Base-by-base conservation (phyloP, 2,113 vertebrate species). In the Xenus cinereus region DNA sequence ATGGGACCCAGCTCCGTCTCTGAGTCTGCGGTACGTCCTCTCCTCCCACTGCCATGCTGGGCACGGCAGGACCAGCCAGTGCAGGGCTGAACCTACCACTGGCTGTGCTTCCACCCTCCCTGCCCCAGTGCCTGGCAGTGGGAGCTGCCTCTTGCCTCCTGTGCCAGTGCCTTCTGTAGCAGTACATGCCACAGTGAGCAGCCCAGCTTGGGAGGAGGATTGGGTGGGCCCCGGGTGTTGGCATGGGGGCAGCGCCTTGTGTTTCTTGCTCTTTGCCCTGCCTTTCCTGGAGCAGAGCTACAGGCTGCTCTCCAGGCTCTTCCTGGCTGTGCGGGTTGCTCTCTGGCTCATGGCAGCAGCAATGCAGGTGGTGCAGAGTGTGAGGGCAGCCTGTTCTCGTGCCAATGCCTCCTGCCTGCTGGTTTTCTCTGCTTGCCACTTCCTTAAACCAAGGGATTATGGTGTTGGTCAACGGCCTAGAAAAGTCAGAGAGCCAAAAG, bases 11-110 rank as follows among this genome's bases (percentile, higher is more conserved):
- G 97, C 97, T 97, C 98, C 91, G 88, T 98, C 97, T 98, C 98
- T 97, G 98, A 98, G 98, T 98, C 98, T 97, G 98, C 97, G 97
- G 98, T 99, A 99, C 84, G 98, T 99, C 97, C 97, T 97, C 97
- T 97, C 78, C 91, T 96, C 92, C 97, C 76, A 57, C 60, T 56
- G 56, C 87, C 63, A 8, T 11, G 66, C 71, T 78, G 51, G 62
- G 75, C 79, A 51, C 6, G 1, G 82, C 62, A 78, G 84, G 37
- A 60, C 56, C 75, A 71, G 64, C 62, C 67, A 63, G 43, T 33
- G 27, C 68, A 80, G 78, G 39, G 67, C 62, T 87, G 60, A 76
- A 71, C 28, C 20, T 64, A 66, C 41, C 66, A 43, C 72, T n/a
- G 35, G 27, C 84, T 67, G 50, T 74, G 84, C 71, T 86, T 81